Evolutionary conservation across 1,140 invertebrate species (phyloP), one percentile per base, ranked within the genome.

Genomic region (Lasaia peninsularis): DNA sequence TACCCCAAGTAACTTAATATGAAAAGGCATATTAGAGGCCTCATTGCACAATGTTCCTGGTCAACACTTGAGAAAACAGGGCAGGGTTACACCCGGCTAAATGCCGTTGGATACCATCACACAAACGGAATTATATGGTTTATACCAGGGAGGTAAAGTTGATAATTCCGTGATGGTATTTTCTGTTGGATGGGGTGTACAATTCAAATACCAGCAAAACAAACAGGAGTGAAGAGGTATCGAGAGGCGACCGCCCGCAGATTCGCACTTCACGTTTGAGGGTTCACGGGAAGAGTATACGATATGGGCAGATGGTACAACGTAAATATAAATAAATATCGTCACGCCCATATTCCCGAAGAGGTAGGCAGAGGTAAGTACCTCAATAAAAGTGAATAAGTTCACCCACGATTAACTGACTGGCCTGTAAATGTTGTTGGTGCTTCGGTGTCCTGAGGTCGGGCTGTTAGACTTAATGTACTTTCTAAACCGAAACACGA

Each of bases 201-300:
- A 78, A 71, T 79, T 72, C 69, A 77, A 78, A 82, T 71, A 78
- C 75, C 70, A 75, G 71, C 73, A 81, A 84, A 80, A 76, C 75
- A 84, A 86, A 86, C 77, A 82, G 60, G 54, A 51, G 12, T 78
- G 62, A 67, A 80, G 73, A 75, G 69, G 56, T 40, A 28, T 78
- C 49, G 59, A 82, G 75, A 61, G 68, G 57, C 49, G 80, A 83
- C 82, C 82, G 78, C 82, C 80, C 82, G 79, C 68, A 65, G 78
- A 77, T 82, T 86, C 77, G 78, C 79, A 77, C 74, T 80, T 71
- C 69, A 72, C n/a, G 50, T 57, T 31, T 58, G 67, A 73, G 68
- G 69, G 67, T 78, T 73, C 69, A 75, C 20, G 61, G 70, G 73
- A 78, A 28, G 62, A 60, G 58, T 63, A 75, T 65, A 68, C 60